Evolutionary conservation across 2,888 invertebrate species (phyloP), one percentile per base, ranked within the genome.

Genomic region (Rhaphigaster nebulosa): DNA sequence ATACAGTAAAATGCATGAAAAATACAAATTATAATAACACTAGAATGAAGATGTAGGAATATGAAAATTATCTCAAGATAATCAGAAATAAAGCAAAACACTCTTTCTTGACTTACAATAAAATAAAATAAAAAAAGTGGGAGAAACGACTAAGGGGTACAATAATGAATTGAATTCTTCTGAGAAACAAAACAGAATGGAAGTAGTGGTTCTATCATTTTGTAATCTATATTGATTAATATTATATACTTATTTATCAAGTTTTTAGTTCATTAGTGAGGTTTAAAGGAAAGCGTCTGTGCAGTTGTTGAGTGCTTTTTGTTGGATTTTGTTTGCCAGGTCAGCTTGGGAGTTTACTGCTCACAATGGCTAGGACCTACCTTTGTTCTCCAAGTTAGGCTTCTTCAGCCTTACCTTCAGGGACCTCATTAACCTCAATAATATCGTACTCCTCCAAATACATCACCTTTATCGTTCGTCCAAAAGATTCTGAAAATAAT

Each of bases 301-400:
- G 65, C 65, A 65, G 29, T 60, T 65, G 65, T 65, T 65, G 65
- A 65, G 65, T 65, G 29, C 65, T 65, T 65, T 65, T 65, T 65
- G 65, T 65, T 34, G 65, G 29, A 34, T 65, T 65, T 65, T 65
- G 65, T 65, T 65, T 29, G 65, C 29, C 29, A 65, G 29, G 29
- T 34, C 26, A 34, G 65, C 18, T 15, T 65, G 29, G 65, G 65
- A 29, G 29, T 34, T 34, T 4, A 65, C 29, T 18, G 65, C 65
- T 29, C 15, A 65, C 65, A 65, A 65, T 65, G 65, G 65, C 29
- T 10, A 60, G 60, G 4, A n/a, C 3, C n/a, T 12, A 12, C n/a
- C 60, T 29, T 65, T 65, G 65, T 65, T 65, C 65, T 65, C 29
- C 29, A 29, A 34, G 8, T 65, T 65, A 34, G 65, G 65, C 29